Base-by-base conservation (phyloP, 2,113 vertebrate genomes). In the Vulpes vulpes region DNA sequence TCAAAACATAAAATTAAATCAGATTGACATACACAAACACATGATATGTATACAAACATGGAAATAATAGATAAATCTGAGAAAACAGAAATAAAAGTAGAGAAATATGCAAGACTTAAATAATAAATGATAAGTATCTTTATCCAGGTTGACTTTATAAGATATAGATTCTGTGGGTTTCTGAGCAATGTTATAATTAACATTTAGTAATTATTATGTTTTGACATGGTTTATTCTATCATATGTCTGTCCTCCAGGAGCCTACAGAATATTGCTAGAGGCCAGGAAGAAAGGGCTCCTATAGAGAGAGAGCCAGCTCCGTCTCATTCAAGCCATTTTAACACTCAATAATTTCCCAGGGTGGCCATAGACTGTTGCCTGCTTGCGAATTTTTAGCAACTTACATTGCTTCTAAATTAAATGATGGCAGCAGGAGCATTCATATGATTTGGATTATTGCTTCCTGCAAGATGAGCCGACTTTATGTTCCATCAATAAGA, bases 21-120 rank as follows among this genome's bases (percentile, higher is more conserved):
- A 22, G 53, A 51, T 94, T 94, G 82, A 82, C 3, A 12, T 25
- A 74, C 8, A 59, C 7, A 85, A 59, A 62, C 20, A 65, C 11
- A n/a, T 86, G 38, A 10, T 78, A 69, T 53, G 17, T 60, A 71
- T 2, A 85, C 11, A 86, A 71, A 71, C 8, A 65, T 95, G 49
- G 12, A 95, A 93, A 86, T 43, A 16, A 79, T 82, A 74, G 57
- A 60, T 59, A 76, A 38, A 53, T 43, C 38, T 76, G 35, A 23
- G 25, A 87, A 94, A 86, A 82, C 23, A 85, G 30, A 95, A 74
- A 86, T 93, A 85, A 71, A 62, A 71, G 10, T 65, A 43, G 78
- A 86, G 30, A 4, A 74, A 90, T 55, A 79, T 38, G 3, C 4
- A 74, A 74, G 38, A n/a, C 17, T 76, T 94, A 71, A 89, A n/a